phyloP scores from a whole-genome alignment of 1,140 invertebrate genomes.

The Polypedilum vanderplanki region DNA sequence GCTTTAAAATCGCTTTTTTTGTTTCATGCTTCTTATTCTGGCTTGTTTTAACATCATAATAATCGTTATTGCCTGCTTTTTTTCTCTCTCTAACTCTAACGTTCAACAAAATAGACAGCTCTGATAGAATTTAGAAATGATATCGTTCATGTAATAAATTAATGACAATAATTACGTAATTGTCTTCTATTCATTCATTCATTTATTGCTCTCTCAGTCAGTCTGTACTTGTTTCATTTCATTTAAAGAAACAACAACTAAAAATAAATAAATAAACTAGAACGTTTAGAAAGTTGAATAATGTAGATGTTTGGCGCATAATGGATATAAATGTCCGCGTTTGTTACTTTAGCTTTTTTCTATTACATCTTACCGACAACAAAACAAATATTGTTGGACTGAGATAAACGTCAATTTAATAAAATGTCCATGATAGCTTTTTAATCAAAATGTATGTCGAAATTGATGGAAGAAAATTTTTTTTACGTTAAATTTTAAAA shows the following conservation, averaged over 20 bases:
- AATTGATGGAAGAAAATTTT: too few species aligned
- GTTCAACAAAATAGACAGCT: not conserved
- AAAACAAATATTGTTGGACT: not conserved
- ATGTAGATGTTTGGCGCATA: not conserved
- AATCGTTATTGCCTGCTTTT: too few species aligned
- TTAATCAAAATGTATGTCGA: not conserved
- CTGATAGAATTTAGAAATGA: not conserved
- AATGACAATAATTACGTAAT: conserved; percentile 19
- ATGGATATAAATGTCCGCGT: not conserved
- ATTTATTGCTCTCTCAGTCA: too few species aligned
- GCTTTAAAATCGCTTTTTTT: conserved; percentile 12
- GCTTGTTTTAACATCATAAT: too few species aligned
- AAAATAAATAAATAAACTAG: not conserved
- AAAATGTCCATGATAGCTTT: not conserved
- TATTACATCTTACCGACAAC: too few species aligned
- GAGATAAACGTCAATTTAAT: not conserved
- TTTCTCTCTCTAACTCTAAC: too few species aligned
- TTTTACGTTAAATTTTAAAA: too few species aligned
- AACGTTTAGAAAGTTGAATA: conserved; percentile 19
- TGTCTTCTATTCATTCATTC: conserved; percentile 4
- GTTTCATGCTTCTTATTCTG: not conserved
- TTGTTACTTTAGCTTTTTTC: too few species aligned
- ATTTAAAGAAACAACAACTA: not conserved
- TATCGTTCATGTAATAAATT: conserved; percentile 20
- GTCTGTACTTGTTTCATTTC: not conserved